A percentile compares a stretch with the other conserved stretches of the same genome.
Conservation (phyloP, 2,797 vertebrate species). For the Squalus acanthias region DNA sequence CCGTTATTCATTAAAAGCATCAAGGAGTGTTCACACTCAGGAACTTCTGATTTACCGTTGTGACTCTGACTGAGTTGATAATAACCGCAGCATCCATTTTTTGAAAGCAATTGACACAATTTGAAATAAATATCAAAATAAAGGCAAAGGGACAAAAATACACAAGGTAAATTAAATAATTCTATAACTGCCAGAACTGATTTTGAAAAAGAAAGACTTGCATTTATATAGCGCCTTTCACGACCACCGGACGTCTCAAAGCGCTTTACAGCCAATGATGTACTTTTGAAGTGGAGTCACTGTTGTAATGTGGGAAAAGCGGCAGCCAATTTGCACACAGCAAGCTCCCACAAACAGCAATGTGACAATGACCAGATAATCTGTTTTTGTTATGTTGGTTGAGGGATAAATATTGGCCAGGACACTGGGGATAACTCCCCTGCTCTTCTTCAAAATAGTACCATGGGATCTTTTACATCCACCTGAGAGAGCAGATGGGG, state of each 20-base stretch:
- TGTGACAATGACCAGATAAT: too few relatives aligned
- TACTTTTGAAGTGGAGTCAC: too few relatives aligned
- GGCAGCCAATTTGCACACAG: too few relatives aligned
- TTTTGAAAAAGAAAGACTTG: neutral
- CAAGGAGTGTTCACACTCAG: neutral
- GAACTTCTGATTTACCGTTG: neutral
- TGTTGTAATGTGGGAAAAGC: too few relatives aligned
- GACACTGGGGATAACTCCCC: too few relatives aligned
- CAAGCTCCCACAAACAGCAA: too few relatives aligned
- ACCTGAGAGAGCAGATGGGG: neutral
- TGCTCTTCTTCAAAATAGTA: too few relatives aligned
- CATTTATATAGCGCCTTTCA: neutral
- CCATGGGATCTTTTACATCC: too few relatives aligned
- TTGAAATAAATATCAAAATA: neutral
- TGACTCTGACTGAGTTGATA: neutral
- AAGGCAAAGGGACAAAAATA: neutral
- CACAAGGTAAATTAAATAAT: neutral
- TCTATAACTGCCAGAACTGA: neutral
- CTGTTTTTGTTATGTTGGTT: too few relatives aligned
- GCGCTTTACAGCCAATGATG: too few relatives aligned
- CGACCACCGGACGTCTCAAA: neutral
- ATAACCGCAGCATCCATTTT: neutral
- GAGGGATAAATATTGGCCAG: too few relatives aligned
- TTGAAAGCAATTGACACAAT: neutral
- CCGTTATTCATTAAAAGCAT: neutral